Conservation (phyloP, 2,797 vertebrate genomes). For the Triplophysa bombifrons region DNA sequence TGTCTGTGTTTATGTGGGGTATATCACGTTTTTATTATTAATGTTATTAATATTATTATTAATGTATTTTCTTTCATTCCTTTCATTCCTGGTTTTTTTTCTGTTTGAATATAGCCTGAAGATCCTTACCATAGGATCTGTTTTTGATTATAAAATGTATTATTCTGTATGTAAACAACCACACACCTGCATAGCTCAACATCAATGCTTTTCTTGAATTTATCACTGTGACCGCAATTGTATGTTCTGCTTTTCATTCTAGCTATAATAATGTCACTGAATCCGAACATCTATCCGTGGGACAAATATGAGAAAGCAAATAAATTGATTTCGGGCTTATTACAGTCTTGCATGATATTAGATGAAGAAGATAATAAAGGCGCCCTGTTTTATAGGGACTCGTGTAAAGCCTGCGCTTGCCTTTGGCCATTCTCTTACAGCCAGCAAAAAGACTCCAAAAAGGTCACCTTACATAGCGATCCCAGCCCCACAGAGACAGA, state of each 20-base stretch:
- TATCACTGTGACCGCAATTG: slow-evolving; percentile 19
- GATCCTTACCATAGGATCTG: background rate
- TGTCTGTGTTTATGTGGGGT: background rate
- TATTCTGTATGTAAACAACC: slow-evolving; percentile 11
- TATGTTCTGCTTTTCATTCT: slow-evolving; percentile 53
- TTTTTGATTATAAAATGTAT: background rate
- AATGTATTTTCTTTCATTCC: no score
- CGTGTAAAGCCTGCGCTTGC: slow-evolving; percentile 43
- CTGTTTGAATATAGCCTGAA: no score
- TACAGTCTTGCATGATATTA: slow-evolving; percentile 43
- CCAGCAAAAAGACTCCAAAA: slow-evolving; percentile 62
- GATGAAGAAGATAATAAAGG: slow-evolving; percentile 31
- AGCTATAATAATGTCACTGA: slow-evolving; percentile 48
- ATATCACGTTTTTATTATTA: background rate
- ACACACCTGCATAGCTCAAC: slow-evolving; percentile 59
- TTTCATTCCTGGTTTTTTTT: no score
- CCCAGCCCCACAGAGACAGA: slow-evolving; percentile 75
- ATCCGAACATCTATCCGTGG: slow-evolving; percentile 21
- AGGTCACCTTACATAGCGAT: slow-evolving; percentile 67
- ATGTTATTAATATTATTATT: no score
- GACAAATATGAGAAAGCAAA: slow-evolving; percentile 51
- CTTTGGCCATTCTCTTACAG: slow-evolving; percentile 55
- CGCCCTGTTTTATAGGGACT: slow-evolving; percentile 46
- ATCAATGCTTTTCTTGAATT: slow-evolving; percentile 47
- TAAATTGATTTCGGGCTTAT: slow-evolving; percentile 51